Evolutionary conservation across 2,797 vertebrate species (phyloP).

Genomic region (Bradypodion ventrale): DNA sequence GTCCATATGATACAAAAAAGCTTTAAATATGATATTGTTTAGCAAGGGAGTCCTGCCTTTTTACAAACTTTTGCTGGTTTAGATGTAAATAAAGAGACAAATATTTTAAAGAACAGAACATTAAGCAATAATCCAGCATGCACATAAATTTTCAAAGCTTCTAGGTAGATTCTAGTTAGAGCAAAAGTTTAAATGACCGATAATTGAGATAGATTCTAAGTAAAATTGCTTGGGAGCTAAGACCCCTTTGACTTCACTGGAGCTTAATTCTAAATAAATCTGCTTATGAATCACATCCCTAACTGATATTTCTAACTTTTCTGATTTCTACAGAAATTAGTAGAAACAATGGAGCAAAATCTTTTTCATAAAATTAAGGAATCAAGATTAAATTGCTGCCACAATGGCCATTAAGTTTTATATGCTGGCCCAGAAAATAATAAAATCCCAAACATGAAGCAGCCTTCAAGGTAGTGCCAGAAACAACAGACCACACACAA

Average conservation of each 20-base stretch:
- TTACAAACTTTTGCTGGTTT: not conserved
- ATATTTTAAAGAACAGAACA: not conserved
- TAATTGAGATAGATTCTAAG: not conserved
- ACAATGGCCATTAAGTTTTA: conserved; percentile 1
- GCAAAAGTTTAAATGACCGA: not conserved
- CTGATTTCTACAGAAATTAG: fast-evolving
- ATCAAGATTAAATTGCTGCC: not conserved
- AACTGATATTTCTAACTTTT: not conserved
- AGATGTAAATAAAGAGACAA: too few relatives aligned
- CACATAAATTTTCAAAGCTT: not conserved
- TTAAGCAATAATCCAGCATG: not conserved
- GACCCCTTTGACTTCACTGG: not conserved
- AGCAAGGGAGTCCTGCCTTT: not conserved
- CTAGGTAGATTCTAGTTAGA: not conserved
- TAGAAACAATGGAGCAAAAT: fast-evolving
- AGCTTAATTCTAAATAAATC: not conserved
- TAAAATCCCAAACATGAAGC: conserved; percentile 31
- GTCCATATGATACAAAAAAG: too few relatives aligned
- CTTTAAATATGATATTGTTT: not conserved
- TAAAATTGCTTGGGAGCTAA: not conserved
- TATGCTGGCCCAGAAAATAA: conserved; percentile 28
- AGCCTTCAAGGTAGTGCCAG: not conserved
- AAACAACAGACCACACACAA: conserved; percentile 27
- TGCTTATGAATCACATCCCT: not conserved
- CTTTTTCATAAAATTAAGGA: not conserved